Percentiles rank a stretch among this genome's conserved stretches.
These are phyloP conservation scores for Leptinotarsa defecta DNA, from an alignment of 1,140 invertebrate genomes.

Conservation along the genomic window DNA sequence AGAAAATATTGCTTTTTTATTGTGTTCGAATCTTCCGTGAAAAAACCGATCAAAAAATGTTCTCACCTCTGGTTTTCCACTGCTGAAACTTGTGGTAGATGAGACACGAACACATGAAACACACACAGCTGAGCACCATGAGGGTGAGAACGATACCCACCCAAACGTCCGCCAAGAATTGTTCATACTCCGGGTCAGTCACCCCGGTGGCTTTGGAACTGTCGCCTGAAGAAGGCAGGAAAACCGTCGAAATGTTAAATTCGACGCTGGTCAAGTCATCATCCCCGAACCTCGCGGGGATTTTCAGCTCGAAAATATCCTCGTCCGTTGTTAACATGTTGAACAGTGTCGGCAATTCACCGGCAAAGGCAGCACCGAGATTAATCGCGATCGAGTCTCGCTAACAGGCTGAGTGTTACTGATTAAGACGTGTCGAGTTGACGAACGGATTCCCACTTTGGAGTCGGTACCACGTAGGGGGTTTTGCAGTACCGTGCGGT, in stretches of 20 bases:
- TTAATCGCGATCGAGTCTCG: too few species aligned
- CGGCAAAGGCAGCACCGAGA: too few species aligned
- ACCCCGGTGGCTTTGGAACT: slow-evolving; percentile 28
- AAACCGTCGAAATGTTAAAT: slow-evolving; percentile 36
- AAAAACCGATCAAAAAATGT: background rate
- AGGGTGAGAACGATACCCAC: slow-evolving; percentile 65
- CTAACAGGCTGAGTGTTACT: too few species aligned
- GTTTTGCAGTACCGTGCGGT: too few species aligned
- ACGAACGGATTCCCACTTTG: too few species aligned
- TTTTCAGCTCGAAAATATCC: slow-evolving; percentile 9
- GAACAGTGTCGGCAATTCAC: too few species aligned
- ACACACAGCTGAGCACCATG: slow-evolving; percentile 64
- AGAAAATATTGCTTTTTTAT: too few species aligned
- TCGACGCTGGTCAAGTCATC: slow-evolving; percentile 18
- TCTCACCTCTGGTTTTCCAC: slow-evolving; percentile 68
- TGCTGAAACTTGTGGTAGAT: slow-evolving; percentile 69
- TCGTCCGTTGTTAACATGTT: slow-evolving; percentile 21
- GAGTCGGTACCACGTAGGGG: too few species aligned
- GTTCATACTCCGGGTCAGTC: slow-evolving; percentile 55
- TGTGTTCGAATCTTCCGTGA: too few species aligned
- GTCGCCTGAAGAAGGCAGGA: background rate
- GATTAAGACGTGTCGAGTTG: too few species aligned
- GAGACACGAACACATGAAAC: slow-evolving; percentile 66
- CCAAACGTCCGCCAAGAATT: slow-evolving; percentile 63
- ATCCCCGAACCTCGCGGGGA: background rate